Conservation (phyloP, 1,140 invertebrate genomes). For the Meloidogyne floridensis region DNA sequence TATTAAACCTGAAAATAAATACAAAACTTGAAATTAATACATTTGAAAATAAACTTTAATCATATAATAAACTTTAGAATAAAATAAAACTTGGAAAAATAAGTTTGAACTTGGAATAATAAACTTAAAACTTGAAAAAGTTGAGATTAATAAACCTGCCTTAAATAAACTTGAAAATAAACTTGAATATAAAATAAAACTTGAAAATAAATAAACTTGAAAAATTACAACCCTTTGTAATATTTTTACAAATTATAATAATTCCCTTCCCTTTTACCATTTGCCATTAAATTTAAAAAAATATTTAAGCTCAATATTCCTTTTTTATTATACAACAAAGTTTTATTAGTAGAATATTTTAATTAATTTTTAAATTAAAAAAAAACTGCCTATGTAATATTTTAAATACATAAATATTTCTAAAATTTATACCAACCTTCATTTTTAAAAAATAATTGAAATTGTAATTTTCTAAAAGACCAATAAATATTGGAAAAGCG, state of each 20-base stretch:
- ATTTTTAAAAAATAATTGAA: slow-evolving; percentile 25
- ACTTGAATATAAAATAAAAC: too few relatives aligned
- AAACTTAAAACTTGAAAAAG: not conserved
- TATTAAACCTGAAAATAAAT: not conserved
- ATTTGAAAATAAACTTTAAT: too few relatives aligned
- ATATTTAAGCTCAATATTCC: slow-evolving; percentile 18
- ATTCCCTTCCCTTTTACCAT: not conserved
- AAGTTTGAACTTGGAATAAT: not conserved
- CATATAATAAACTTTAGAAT: too few relatives aligned
- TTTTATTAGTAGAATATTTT: not conserved
- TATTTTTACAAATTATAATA: not conserved
- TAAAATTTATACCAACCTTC: slow-evolving; percentile 17
- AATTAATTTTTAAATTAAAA: not conserved
- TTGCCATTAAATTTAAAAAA: slow-evolving; percentile 12
- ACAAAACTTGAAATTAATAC: not conserved
- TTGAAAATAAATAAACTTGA: not conserved
- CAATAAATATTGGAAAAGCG: slow-evolving; percentile 22
- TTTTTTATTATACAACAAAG: not conserved
- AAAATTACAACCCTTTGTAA: not conserved
- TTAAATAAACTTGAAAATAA: too few relatives aligned
- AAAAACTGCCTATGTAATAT: not conserved
- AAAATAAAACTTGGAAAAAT: too few relatives aligned
- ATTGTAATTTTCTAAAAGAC: slow-evolving; percentile 22
- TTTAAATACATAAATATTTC: not conserved
- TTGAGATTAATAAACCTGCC: not conserved